These are phyloP conservation scores for Drosophila austrosaltans DNA, from an alignment of 2,888 invertebrate genomes.

Conservation along the genomic window DNA sequence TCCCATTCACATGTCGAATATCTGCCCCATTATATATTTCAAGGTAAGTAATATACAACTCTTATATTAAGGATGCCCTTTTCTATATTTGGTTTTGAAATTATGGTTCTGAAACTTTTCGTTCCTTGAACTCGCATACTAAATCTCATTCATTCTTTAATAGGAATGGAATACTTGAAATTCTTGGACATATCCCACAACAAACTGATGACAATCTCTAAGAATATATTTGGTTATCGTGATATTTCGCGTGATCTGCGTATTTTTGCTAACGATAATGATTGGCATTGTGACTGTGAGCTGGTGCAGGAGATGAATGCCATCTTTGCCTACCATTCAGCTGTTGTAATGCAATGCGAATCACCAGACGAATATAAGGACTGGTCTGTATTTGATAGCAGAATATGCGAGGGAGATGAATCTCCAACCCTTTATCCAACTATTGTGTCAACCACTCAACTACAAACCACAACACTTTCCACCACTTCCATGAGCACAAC, in stretches of 20 bases:
- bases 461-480: not conserved
- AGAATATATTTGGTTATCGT: conserved; percentile 63
- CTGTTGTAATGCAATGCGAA: conserved; percentile 48
- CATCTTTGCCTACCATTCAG: conserved; percentile 46
- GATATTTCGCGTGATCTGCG: conserved; percentile 39
- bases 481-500: conserved; percentile 13
- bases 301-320: conserved; percentile 55
- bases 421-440: not conserved
- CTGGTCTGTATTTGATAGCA: conserved; percentile 51
- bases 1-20: conserved; percentile 64
- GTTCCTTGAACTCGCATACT: not conserved
- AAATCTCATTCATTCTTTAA: not conserved
- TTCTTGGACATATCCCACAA: conserved; percentile 75
- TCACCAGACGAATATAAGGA: conserved; percentile 42
- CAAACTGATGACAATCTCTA: conserved; percentile 57
- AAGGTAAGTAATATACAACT: conserved; percentile 28
- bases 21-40: conserved; percentile 69
- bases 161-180: conserved; percentile 56
- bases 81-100: too few relatives aligned
- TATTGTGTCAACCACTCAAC: not conserved
- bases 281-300: conserved; percentile 73
- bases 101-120: too few relatives aligned
- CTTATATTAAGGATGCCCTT: too few relatives aligned
- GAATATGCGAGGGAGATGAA: conserved; percentile 36
- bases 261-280: conserved; percentile 60